These are phyloP conservation scores for Antheraea assamensis DNA, from an alignment of 2,888 invertebrate species.

Conservation along the genomic window DNA sequence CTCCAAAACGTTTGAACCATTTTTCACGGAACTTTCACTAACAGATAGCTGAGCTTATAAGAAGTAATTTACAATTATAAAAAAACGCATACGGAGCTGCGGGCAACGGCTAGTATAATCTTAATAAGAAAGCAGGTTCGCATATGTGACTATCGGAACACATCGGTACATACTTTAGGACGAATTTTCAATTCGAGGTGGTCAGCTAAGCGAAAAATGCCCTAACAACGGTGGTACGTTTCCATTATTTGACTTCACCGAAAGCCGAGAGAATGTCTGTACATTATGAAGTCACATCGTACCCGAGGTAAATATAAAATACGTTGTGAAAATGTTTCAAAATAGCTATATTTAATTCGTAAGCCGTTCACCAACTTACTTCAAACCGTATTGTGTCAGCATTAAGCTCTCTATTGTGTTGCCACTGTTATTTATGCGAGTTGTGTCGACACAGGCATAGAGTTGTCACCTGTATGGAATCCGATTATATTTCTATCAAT, in stretches of 20 bases:
- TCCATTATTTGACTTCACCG: too few species aligned
- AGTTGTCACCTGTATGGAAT: not conserved
- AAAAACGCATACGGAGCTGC: too few species aligned
- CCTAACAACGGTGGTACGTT: too few species aligned
- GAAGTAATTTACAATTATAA: too few species aligned
- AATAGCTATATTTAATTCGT: constrained; percentile 6
- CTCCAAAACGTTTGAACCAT: too few species aligned
- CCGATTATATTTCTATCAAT: not conserved
- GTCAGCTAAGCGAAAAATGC: too few species aligned
- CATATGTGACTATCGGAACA: not conserved
- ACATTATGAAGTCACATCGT: not conserved
- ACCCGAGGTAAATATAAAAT: not conserved
- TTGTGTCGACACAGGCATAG: not conserved
- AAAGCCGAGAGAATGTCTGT: not conserved
- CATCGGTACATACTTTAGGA: not conserved
- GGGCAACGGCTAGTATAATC: too few species aligned
- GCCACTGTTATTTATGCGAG: not conserved
- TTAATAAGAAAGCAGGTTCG: too few species aligned
- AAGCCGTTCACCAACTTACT: not conserved
- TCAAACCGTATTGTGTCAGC: not conserved
- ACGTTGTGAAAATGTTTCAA: not conserved
- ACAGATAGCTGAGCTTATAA: too few species aligned
- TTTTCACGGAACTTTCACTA: too few species aligned
- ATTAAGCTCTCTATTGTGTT: not conserved
- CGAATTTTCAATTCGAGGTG: not conserved